Base-by-base conservation (phyloP, 2,113 vertebrate genomes). In the Sinosuthora webbiana region DNA sequence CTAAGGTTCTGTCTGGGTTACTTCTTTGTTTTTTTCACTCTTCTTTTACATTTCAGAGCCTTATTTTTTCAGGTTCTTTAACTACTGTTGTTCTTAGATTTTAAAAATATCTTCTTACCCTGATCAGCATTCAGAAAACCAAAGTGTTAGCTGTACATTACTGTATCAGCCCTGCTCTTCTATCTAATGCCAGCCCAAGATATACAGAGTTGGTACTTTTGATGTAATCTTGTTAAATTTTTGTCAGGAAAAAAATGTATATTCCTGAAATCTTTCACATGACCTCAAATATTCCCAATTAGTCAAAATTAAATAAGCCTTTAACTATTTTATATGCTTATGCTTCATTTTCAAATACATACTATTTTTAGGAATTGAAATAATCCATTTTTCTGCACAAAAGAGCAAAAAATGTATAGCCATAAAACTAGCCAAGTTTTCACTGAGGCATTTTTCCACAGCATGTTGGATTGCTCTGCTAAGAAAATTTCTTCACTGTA, bases 391-490 rank as follows among this genome's bases (percentile, higher is more conserved):
- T 83, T 79, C 37, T 37, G 4, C 25, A 81, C 6, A 62, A 44
- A 76, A 55, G 8, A 33, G 8, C 10, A 62, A 65, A 60, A 41
- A 42, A 2, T 0, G 0, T 15, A 2, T 12, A 75, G 4, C 1
- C 6, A 71, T 55, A 73, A 64, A 15, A 60, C 4, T n/a, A 49
- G 3, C 5, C 10, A 52, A 17, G 7, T 33, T 15, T 65, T 86
- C 17, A 59, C 16, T 33, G 8, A 57, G 7, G 3, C 47, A 31
- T 42, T 78, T 79, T 89, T 89, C 65, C 25, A 77, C 11, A 69
- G 1, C 9, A 27, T 13, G 7, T 20, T 41, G 14, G 14, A 70
- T 75, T 13, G 13, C 15, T 67, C 35, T 91, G 24, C 28, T 50
- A 67, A 68, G 30, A 67, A 77, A 50, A 11, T 55, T 59, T 77